phyloP scores from a whole-genome alignment of 2,888 invertebrate species.

The Cephus runcator region DNA sequence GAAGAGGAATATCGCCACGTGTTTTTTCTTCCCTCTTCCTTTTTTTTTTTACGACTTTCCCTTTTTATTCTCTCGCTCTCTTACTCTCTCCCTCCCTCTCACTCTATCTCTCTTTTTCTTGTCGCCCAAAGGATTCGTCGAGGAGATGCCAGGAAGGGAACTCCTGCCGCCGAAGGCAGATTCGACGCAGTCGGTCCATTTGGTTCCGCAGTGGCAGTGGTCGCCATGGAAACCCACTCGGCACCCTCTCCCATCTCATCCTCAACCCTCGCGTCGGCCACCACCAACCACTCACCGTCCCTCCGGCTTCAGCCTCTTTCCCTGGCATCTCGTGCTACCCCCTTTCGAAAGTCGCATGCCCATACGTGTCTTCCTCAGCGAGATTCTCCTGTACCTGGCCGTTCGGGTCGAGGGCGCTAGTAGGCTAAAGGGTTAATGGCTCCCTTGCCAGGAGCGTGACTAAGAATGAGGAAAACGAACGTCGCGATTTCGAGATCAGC shows the following conservation, averaged over 20 bases:
- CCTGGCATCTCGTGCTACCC: slow-evolving; percentile 17
- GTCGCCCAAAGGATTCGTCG: too few relatives aligned
- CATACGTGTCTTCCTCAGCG: slow-evolving; percentile 7
- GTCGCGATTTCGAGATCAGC: neutral
- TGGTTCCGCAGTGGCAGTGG: slow-evolving; percentile 37
- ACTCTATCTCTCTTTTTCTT: slow-evolving; percentile 19
- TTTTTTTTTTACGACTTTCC: slow-evolving; percentile 20
- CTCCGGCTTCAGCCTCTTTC: slow-evolving; percentile 25
- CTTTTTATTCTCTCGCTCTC: slow-evolving; percentile 12
- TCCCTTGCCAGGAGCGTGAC: slow-evolving; percentile 24
- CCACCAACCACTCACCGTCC: slow-evolving; percentile 5
- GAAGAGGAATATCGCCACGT: slow-evolving; percentile 11
- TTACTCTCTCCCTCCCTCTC: slow-evolving; percentile 17
- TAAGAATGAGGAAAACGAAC: slow-evolving; percentile 30
- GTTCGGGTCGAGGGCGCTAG: slow-evolving; percentile 20
- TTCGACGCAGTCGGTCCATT: slow-evolving; percentile 42
- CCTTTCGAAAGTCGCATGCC: neutral
- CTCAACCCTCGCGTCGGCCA: slow-evolving; percentile 28
- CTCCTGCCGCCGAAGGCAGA: neutral
- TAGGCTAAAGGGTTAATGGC: slow-evolving; percentile 44
- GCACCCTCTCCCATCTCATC: slow-evolving; percentile 36
- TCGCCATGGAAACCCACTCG: slow-evolving; percentile 49
- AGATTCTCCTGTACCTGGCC: neutral
- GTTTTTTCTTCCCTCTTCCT: slow-evolving; percentile 22
- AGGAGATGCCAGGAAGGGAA: slow-evolving; percentile 26